These are phyloP conservation scores for Prionailurus viverrinus DNA, from an alignment of 2,113 vertebrate species.

Conservation along the genomic window DNA sequence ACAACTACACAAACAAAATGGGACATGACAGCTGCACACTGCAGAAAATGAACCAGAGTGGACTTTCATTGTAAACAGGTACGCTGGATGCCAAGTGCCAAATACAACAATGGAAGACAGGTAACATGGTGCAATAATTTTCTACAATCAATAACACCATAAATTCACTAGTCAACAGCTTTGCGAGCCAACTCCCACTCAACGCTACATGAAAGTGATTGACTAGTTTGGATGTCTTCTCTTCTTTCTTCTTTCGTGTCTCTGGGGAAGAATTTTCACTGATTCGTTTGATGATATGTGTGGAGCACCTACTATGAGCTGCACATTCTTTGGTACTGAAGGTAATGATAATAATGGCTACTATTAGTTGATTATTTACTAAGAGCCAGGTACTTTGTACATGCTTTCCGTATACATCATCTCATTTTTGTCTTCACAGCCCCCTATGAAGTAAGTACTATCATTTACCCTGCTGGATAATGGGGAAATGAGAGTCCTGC, in stretches of 20 bases:
- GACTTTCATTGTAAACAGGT: not conserved
- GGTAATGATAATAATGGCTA: not conserved
- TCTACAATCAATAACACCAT: not conserved
- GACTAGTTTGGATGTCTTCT: not conserved
- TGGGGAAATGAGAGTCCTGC: not conserved
- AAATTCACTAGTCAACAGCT: not conserved
- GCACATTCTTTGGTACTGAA: not conserved
- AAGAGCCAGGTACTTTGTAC: not conserved
- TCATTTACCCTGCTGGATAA: not conserved
- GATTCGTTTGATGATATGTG: not conserved
- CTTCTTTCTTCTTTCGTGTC: not conserved
- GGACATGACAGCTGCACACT: not conserved
- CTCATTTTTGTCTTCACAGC: not conserved
- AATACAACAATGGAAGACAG: not conserved
- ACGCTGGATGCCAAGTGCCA: not conserved
- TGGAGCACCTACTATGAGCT: not conserved
- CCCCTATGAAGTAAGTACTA: not conserved
- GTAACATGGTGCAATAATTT: not conserved
- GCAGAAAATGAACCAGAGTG: not conserved
- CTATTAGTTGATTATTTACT: not conserved
- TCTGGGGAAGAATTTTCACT: not conserved
- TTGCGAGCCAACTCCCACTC: not conserved
- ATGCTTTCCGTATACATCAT: not conserved
- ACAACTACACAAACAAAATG: not conserved
- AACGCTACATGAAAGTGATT: not conserved